These are phyloP conservation scores for Drosophila mercatorum DNA, from an alignment of 2,888 invertebrate species.

Conservation along the genomic window DNA sequence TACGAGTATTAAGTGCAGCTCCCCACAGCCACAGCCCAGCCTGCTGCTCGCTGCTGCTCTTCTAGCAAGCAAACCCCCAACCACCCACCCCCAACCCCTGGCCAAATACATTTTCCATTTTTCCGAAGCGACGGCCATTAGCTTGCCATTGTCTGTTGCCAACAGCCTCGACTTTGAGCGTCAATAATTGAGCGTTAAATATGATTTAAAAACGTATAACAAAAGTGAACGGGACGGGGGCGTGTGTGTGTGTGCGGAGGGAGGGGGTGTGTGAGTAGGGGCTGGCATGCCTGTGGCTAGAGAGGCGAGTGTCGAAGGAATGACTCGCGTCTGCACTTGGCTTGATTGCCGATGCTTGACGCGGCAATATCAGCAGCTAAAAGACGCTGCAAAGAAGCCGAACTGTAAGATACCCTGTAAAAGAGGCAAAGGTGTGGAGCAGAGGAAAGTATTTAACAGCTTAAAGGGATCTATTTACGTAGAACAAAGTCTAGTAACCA, in stretches of 20 bases:
- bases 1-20: constrained; percentile 72
- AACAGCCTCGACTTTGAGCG: constrained; percentile 61
- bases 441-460: too few relatives aligned
- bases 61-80: not conserved
- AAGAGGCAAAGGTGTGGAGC: too few relatives aligned
- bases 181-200: constrained; percentile 80
- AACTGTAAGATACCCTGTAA: constrained; percentile 17
- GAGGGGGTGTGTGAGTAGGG: too few relatives aligned
- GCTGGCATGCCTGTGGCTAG: not conserved
- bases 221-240: constrained; percentile 4
- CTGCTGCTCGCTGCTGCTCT: not conserved
- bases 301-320: not conserved
- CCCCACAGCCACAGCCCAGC: not conserved
- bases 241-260: not conserved
- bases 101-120: constrained; percentile 11
- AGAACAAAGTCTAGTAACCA: too few relatives aligned
- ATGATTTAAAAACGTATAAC: constrained; percentile 68
- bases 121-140: constrained; percentile 53
- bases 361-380: constrained; percentile 12
- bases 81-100: not conserved
- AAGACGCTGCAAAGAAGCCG: not conserved
- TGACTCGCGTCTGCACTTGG: constrained; percentile 57
- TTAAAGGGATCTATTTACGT: too few relatives aligned
- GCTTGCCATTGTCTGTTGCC: constrained; percentile 74
- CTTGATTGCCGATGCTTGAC: constrained; percentile 63